These are phyloP conservation scores for Barnardius zonarius DNA, from an alignment of 2,113 vertebrate species.

Conservation along the genomic window DNA sequence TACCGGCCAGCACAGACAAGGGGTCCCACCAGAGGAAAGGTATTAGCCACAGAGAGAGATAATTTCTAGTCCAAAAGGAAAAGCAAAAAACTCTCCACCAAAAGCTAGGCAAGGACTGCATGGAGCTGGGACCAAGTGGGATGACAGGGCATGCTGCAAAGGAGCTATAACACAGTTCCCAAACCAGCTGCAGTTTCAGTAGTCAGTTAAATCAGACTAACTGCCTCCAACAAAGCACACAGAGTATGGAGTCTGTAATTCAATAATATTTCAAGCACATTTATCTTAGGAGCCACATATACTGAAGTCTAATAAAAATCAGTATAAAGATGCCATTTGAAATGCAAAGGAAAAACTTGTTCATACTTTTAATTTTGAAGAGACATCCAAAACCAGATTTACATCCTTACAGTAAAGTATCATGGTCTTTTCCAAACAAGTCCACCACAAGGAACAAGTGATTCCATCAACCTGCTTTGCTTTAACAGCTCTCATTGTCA, in stretches of 20 bases:
- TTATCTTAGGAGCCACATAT: neutral
- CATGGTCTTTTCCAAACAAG: neutral
- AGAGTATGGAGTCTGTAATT: neutral
- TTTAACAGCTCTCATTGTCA: neutral
- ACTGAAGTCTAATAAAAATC: neutral
- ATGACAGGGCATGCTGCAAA: neutral
- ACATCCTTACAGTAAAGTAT: neutral
- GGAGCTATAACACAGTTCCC: neutral
- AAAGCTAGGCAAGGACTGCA: neutral
- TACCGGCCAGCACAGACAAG: neutral
- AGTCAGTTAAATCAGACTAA: neutral
- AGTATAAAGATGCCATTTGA: neutral
- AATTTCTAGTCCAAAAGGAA: neutral
- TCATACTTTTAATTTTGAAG: neutral
- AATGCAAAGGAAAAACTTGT: neutral
- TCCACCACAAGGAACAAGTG: neutral
- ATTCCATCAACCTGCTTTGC: neutral
- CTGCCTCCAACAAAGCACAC: neutral
- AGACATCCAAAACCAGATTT: neutral
- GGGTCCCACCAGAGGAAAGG: neutral
- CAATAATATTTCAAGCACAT: neutral
- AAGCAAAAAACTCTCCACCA: neutral
- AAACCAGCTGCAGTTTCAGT: neutral
- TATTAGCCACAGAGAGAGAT: neutral
- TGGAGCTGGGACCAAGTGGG: neutral